phyloP scores from a whole-genome alignment of 2,797 vertebrate species.

The Hypotaenidia philippensis region DNA sequence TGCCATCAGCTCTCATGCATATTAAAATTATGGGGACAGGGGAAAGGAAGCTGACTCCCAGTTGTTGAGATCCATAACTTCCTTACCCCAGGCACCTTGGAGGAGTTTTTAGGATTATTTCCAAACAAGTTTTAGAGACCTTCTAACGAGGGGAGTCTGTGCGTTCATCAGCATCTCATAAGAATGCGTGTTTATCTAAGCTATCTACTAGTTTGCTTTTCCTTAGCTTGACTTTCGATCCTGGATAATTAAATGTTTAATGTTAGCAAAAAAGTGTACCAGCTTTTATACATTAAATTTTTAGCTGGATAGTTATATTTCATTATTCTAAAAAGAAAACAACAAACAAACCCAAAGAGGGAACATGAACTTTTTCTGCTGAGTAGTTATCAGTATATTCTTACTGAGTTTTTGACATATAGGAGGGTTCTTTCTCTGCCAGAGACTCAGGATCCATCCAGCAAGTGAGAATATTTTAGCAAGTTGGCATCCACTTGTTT shows the following conservation, averaged over 20 bases:
- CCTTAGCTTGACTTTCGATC: not conserved
- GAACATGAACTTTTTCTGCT: not conserved
- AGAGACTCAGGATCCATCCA: not conserved
- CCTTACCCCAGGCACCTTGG: not conserved
- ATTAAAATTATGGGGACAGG: not conserved
- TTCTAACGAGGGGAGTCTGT: not conserved
- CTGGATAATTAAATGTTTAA: not conserved
- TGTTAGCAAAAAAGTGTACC: not conserved
- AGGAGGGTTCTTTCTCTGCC: not conserved
- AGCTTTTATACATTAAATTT: not conserved
- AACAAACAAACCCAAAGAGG: not conserved
- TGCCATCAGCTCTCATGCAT: constrained; percentile 12
- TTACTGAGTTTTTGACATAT: not conserved
- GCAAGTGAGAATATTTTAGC: not conserved
- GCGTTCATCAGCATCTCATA: not conserved
- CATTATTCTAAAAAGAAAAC: not conserved
- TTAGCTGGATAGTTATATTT: not conserved
- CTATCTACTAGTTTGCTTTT: not conserved
- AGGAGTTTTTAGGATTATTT: not conserved
- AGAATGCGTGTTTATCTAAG: rapidly evolving
- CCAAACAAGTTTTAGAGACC: not conserved
- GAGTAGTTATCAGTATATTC: not conserved
- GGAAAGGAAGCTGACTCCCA: not conserved
- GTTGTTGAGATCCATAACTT: not conserved
- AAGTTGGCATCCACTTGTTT: not conserved